These are phyloP conservation scores for Champsocephalus esox DNA, from an alignment of 2,797 vertebrate genomes.

Conservation along the genomic window DNA sequence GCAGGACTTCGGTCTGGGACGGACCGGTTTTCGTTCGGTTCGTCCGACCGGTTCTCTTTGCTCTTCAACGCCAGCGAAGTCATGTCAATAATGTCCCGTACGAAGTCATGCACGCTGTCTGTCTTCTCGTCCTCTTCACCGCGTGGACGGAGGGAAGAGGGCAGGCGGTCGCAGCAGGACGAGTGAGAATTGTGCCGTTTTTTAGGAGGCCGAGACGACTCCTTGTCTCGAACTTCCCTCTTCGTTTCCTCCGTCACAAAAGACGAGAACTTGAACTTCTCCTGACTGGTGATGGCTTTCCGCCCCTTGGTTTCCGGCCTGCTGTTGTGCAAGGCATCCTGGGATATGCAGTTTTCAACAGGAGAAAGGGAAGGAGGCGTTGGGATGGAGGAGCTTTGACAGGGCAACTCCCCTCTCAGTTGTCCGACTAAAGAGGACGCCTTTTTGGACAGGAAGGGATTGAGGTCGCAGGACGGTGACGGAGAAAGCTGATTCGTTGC, in stretches of 20 bases:
- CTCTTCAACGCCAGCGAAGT: conserved; percentile 91
- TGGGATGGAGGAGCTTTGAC: conserved; percentile 71
- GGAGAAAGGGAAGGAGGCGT: conserved; percentile 73
- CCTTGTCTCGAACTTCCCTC: conserved; percentile 63
- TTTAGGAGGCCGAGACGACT: conserved; percentile 47
- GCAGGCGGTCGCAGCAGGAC: conserved; percentile 77
- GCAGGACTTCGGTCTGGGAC: conserved; percentile 66
- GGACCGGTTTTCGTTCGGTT: conserved; percentile 58
- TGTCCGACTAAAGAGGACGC: conserved; percentile 81
- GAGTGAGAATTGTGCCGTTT: conserved; percentile 51
- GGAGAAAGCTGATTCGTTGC: conserved; percentile 67
- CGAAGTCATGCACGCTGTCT: conserved; percentile 91
- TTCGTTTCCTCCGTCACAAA: conserved; percentile 79
- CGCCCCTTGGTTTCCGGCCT: conserved; percentile 23
- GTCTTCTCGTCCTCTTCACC: conserved; percentile 38
- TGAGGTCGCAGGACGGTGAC: conserved; percentile 56
- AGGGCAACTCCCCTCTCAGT: conserved; percentile 85
- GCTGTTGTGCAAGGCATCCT: conserved; percentile 27
- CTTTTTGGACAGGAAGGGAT: conserved; percentile 48
- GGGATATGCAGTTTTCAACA: conserved; percentile 67
- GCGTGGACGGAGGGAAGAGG: conserved; percentile 7
- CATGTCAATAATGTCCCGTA: conserved; percentile 96
- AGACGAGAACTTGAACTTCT: conserved; percentile 79
- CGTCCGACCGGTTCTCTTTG: conserved; percentile 85
- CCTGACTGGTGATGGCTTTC: conserved; percentile 76